phyloP scores from a whole-genome alignment of 1,140 invertebrate genomes.

The Acyrthosiphon pisum region DNA sequence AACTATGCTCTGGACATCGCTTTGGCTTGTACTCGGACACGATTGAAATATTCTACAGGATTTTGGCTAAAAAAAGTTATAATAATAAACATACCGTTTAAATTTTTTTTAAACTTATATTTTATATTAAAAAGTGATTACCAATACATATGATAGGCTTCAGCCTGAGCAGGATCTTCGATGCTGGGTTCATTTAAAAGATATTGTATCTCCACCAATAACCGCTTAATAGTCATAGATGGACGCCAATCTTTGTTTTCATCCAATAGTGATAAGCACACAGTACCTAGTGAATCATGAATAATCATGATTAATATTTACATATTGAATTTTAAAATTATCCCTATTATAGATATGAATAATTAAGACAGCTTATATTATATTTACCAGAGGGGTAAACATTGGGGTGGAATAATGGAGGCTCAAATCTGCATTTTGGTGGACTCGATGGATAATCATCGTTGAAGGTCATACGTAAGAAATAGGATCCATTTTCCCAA shows the following conservation, averaged over 20 bases:
- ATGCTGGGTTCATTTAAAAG: conserved; percentile 98
- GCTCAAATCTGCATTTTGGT: too few species aligned
- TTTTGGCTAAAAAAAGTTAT: conserved; percentile 83
- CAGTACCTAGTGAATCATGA: conserved; percentile 79
- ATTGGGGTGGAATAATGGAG: too few species aligned
- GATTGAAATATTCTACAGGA: conserved; percentile 88
- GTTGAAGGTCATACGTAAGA: too few species aligned
- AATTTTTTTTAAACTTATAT: background rate
- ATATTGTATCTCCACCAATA: conserved; percentile 97
- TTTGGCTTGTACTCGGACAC: conserved; percentile 93
- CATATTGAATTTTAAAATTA: background rate
- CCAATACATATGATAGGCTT: conserved; percentile 99
- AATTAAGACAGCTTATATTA: background rate
- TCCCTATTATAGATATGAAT: background rate
- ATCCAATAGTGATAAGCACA: conserved; percentile 95
- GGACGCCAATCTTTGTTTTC: conserved; percentile 95
- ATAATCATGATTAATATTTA: conserved; percentile 65
- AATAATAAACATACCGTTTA: background rate
- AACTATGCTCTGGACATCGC: conserved; percentile 84
- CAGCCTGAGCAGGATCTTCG: conserved; percentile 99
- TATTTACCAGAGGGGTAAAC: too few species aligned
- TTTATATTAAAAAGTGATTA: conserved; percentile 62
- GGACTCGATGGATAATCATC: too few species aligned
- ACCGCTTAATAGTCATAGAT: conserved; percentile 99
- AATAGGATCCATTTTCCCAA: too few species aligned